A percentile compares a stretch with the other conserved stretches of the same genome.
phyloP scores from a whole-genome alignment of 2,797 vertebrate genomes.

The Bovichtus variegatus region DNA sequence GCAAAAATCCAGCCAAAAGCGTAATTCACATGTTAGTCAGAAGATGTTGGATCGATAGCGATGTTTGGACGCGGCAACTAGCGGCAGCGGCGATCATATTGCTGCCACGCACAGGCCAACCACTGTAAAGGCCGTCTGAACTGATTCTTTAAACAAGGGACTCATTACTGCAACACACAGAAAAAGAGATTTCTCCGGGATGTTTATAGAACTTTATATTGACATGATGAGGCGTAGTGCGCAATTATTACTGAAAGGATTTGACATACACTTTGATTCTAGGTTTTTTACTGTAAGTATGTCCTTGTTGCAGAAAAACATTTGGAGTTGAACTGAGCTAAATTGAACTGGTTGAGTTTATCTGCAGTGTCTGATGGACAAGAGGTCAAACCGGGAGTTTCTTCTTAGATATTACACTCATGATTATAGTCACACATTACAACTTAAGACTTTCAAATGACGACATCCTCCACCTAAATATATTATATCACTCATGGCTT shows the following conservation, averaged over 20 bases:
- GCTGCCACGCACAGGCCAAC: conserved; percentile 6
- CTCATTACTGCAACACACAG: no score
- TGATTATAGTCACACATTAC: no score
- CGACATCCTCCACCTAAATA: no score
- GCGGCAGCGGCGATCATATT: not conserved
- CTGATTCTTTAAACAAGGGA: conserved; percentile 1
- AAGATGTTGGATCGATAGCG: conserved; percentile 47
- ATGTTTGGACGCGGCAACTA: conserved; percentile 18
- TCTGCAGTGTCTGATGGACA: not conserved
- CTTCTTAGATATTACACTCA: no score
- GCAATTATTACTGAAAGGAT: conserved; percentile 14
- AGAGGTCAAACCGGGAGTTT: conserved; percentile 4
- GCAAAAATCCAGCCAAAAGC: conserved; percentile 33
- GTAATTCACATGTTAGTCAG: conserved; percentile 21
- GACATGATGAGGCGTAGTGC: not conserved
- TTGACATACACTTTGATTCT: conserved; percentile 19
- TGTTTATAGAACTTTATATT: not conserved
- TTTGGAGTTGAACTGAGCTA: conserved; percentile 3
- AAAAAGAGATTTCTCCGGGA: not conserved
- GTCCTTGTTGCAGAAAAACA: not conserved
- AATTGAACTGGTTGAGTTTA: conserved; percentile 20
- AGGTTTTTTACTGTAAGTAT: conserved; percentile 3
- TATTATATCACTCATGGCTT: not conserved
- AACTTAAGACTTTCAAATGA: no score
- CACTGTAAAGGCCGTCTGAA: not conserved